Evolutionary conservation across 2,113 vertebrate species (phyloP), one percentile per base, ranked within the genome.

Genomic region (Aspidoscelis tigris): DNA sequence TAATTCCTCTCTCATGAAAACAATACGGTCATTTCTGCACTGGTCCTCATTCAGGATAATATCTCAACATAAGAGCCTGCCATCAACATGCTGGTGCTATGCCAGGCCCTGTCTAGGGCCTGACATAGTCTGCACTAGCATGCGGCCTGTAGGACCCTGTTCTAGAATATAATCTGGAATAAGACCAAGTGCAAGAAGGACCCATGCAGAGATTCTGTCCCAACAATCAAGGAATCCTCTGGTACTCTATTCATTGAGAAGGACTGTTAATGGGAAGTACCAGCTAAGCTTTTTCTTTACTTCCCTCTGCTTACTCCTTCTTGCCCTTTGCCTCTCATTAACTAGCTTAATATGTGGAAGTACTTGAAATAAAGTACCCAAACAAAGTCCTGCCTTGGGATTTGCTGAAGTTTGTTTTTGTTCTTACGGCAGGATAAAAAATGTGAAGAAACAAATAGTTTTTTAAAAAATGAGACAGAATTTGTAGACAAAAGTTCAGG

Each of bases 401-500:
- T 72, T 33, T 82, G 75, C 44, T 82, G 81, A 69, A 47, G 39
- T 82, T 84, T 87, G 58, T 75, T 90, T 83, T 83, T 47, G 1
- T 81, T 90, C 88, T 8, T 69, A 11, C 26, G 10, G 14, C 16
- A 77, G 21, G 5, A 78, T 92, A 83, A 84, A 33, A 84, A 39
- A 47, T 68, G 81, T 53, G 61, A 88, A 87, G 33, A 21, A 66
- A 68, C 18, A 76, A 75, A 47, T 12, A 78, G 43, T 21, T 68
- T 43, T 82, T 7, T 55, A 90, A 77, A 0, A 0, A 84, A 69
- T 70, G 69, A 44, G 39, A 81, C 81, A 78, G 77, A 76, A 58
- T 88, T 80, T 88, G 58, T 92, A 91, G 91, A 90, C 88, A 89
- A 81, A 87, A 87, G 58, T 80, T 84, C 44, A 20, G 53, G 50